Evolutionary conservation across 2,113 vertebrate genomes (phyloP), one percentile per base, ranked within the genome.

Genomic region (Verasper variegatus): DNA sequence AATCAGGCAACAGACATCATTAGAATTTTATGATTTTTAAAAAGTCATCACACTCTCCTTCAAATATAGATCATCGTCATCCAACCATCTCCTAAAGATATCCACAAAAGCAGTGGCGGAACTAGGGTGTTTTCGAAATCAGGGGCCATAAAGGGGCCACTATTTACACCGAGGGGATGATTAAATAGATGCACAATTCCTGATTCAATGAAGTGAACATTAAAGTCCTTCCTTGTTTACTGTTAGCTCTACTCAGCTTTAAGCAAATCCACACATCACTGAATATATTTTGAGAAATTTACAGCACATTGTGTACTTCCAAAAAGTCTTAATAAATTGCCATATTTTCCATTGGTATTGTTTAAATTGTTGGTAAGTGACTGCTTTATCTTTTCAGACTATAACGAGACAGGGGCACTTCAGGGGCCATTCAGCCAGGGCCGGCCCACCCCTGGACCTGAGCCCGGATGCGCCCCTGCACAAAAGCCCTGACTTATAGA

Each of bases 1-100:
- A 84, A 92, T 89, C 79, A 83, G 80, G 45, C 56, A 31, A 49
- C 21, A 35, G 20, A 40, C 78, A 11, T 70, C 35, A 66, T 82
- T 74, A 64, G 1, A 83, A 71, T 81, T 61, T 62, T 26, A 35
- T 37, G 62, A 26, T 61, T 59, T 72, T 75, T 64, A 18, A 51
- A 65, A 73, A 76, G 78, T 62, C 56, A 61, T 37, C 42, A 55
- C 57, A 55, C 31, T 76, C 58, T 72, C 1, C 23, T 71, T 69
- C 23, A 74, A 75, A 79, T 51, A 37, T 20, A 74, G 54, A 71
- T 61, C 31, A 72, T 2, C 26, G 51, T 76, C 73, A 80, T 6
- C 21, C 20, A 15, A 49, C 54, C 12, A 6, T 76, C 17, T 4
- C 20, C 17, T 47, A 15, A 9, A 80, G 72, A 15, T 10, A 64